phyloP scores from a whole-genome alignment of 2,888 invertebrate species.

The Agrochola lota region DNA sequence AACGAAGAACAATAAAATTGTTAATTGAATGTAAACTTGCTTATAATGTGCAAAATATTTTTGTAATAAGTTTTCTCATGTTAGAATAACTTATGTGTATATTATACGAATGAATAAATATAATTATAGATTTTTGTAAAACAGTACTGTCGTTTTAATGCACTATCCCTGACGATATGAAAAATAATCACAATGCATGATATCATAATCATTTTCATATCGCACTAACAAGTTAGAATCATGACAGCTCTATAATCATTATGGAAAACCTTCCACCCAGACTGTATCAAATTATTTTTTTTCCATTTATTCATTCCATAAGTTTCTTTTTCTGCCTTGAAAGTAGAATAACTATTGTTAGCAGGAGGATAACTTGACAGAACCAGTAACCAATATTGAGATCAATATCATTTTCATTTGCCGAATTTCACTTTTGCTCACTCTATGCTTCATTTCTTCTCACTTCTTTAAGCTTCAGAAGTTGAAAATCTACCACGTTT shows the following conservation, averaged over 20 bases:
- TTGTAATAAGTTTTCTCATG: slow-evolving; percentile 25
- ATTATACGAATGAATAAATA: slow-evolving; percentile 36
- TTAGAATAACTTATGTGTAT: slow-evolving; percentile 35
- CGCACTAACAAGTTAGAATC: slow-evolving; percentile 17
- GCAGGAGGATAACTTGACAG: not conserved
- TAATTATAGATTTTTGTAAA: slow-evolving; percentile 43
- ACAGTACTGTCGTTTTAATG: slow-evolving; percentile 49
- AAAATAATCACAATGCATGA: slow-evolving; percentile 26
- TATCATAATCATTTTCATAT: slow-evolving; percentile 28
- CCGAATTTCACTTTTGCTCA: not conserved
- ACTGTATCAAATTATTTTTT: not conserved
- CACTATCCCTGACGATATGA: slow-evolving; percentile 30
- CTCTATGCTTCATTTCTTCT: not conserved
- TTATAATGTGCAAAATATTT: slow-evolving; percentile 34
- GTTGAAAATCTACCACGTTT: not conserved
- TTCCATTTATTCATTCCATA: not conserved
- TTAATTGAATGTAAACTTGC: slow-evolving; percentile 47
- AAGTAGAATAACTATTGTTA: not conserved
- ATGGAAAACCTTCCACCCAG: not conserved
- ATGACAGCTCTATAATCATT: not conserved
- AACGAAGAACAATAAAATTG: slow-evolving; percentile 20
- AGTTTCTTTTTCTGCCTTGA: not conserved
- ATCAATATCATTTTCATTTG: not conserved
- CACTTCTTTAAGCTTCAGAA: not conserved
- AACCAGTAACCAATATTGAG: not conserved